Evolutionary conservation across 1,140 invertebrate genomes (phyloP).

Genomic region (Ostrea denselamellosa): DNA sequence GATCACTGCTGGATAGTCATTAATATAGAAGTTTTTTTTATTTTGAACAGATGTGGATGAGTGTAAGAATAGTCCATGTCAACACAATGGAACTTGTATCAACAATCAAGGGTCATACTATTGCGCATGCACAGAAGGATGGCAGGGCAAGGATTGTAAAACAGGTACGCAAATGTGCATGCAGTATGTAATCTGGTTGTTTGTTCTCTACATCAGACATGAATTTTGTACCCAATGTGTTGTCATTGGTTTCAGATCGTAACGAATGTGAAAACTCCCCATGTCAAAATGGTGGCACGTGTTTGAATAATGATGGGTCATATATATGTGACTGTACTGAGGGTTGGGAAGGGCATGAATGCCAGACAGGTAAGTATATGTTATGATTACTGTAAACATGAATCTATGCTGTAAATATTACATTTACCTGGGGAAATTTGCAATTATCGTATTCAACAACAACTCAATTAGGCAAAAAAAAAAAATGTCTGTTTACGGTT

Average conservation of each 20-base stretch:
- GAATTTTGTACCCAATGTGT: neutral
- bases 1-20: slow-evolving; percentile 5
- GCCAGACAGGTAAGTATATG: slow-evolving; percentile 43
- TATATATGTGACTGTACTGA: slow-evolving; percentile 42
- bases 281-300: slow-evolving; percentile 53
- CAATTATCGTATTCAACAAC: too few relatives aligned
- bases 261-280: slow-evolving; percentile 46
- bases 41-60: slow-evolving; percentile 52
- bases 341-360: slow-evolving; percentile 45
- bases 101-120: slow-evolving; percentile 68
- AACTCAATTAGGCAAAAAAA: too few relatives aligned
- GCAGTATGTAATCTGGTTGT: neutral
- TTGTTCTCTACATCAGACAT: neutral
- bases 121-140: slow-evolving; percentile 85
- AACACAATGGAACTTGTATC: slow-evolving; percentile 83
- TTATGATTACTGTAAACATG: neutral
- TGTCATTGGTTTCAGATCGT: slow-evolving; percentile 30
- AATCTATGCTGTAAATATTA: neutral
- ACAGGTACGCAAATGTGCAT: slow-evolving; percentile 81
- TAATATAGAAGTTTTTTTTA: neutral
- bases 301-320: slow-evolving; percentile 49
- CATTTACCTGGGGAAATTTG: too few relatives aligned
- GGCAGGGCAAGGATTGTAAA: slow-evolving; percentile 94
- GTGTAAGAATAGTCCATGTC: slow-evolving; percentile 65
- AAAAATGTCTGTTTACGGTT: too few relatives aligned